These are phyloP conservation scores for Cheilosia scutellata DNA, from an alignment of 2,888 invertebrate species.

Conservation along the genomic window DNA sequence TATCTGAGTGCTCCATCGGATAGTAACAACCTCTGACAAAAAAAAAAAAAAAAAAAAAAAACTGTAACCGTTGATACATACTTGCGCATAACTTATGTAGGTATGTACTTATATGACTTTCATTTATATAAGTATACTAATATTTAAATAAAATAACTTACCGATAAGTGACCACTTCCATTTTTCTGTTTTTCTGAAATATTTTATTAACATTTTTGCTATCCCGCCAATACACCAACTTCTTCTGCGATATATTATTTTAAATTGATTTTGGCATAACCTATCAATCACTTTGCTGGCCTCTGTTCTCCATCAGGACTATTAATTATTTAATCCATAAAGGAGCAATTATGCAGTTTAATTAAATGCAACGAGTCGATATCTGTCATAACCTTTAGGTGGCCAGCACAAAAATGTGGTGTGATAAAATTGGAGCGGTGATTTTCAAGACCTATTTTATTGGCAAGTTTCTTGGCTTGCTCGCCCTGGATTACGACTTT, in stretches of 20 bases:
- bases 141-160: too few species aligned
- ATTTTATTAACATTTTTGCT: neutral
- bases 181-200: too few species aligned
- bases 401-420: constrained; percentile 24
- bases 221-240: neutral
- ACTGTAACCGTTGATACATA: too few species aligned
- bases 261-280: neutral
- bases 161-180: too few species aligned
- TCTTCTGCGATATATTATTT: neutral
- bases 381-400: neutral
- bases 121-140: too few species aligned
- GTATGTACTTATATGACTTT: too few species aligned
- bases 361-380: constrained; percentile 25
- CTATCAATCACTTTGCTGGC: constrained; percentile 12
- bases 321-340: constrained; percentile 54
- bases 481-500: constrained; percentile 47
- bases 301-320: neutral
- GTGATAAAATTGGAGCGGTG: constrained; percentile 45
- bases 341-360: constrained; percentile 50
- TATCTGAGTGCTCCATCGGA: too few species aligned
- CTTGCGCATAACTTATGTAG: too few species aligned
- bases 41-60: too few species aligned
- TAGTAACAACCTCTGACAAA: too few species aligned
- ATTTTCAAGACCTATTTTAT: constrained; percentile 46
- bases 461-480: constrained; percentile 50